phyloP scores from a whole-genome alignment of 2,797 vertebrate species.

The Argya squamiceps region DNA sequence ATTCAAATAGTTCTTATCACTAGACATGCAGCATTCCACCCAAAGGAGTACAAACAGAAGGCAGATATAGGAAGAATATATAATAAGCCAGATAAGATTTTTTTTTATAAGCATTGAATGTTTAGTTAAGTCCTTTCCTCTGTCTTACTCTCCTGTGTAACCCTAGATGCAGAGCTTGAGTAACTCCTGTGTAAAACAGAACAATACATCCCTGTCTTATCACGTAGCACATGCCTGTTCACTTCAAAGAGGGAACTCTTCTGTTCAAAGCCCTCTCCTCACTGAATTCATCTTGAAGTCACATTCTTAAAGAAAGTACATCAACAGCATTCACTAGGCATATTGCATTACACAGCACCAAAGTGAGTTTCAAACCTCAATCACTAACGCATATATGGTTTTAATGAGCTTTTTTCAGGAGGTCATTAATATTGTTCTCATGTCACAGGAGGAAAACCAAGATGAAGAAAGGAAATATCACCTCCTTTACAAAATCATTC shows the following conservation, averaged over 20 bases:
- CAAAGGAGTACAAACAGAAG: constrained; percentile 13
- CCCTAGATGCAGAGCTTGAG: neutral
- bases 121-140: neutral
- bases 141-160: neutral
- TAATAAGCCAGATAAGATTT: neutral
- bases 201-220: neutral
- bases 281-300: neutral
- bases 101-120: neutral
- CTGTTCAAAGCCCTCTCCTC: neutral
- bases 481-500: neutral
- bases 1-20: neutral
- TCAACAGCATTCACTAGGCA: neutral
- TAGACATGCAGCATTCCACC: neutral
- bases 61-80: neutral
- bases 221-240: neutral
- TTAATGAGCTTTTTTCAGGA: neutral
- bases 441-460: neutral
- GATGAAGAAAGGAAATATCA: neutral
- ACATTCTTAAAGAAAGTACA: neutral
- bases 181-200: neutral
- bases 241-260: constrained; percentile 29
- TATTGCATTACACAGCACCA: constrained; percentile 11
- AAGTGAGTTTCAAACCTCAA: neutral
- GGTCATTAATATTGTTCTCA: neutral
- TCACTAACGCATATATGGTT: neutral